A percentile compares a stretch with the other conserved stretches of the same genome.
Evolutionary conservation across 2,797 vertebrate genomes (phyloP).

Genomic region (Lophius americanus): DNA sequence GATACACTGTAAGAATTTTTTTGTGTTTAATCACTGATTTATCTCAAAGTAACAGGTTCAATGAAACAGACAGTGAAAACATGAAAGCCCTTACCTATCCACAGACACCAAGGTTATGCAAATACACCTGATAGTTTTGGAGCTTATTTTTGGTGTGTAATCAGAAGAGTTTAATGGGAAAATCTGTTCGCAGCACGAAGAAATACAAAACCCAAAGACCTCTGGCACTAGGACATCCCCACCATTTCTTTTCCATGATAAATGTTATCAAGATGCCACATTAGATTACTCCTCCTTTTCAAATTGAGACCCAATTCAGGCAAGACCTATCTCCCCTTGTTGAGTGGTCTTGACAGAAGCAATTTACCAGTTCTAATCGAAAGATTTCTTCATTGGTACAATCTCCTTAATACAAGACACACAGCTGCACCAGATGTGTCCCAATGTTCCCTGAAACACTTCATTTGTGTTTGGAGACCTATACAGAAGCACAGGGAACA

Average conservation of each 20-base stretch:
- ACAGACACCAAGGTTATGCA: too few species aligned
- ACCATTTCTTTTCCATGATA: constrained; percentile 47
- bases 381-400: constrained; percentile 71
- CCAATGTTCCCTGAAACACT: constrained; percentile 37
- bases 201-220: constrained; percentile 32
- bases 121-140: too few species aligned
- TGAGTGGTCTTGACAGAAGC: constrained; percentile 79
- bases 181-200: constrained; percentile 19
- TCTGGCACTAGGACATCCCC: constrained; percentile 27
- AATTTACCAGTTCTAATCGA: constrained; percentile 77
- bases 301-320: constrained; percentile 72
- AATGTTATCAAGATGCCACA: constrained; percentile 73
- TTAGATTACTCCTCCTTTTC: constrained; percentile 71
- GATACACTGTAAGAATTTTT: too few species aligned
- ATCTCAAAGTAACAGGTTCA: too few species aligned
- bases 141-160: too few species aligned
- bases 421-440: constrained; percentile 65
- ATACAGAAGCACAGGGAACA: constrained; percentile 17
- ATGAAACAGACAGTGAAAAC: too few species aligned
- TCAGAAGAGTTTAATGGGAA: too few species aligned
- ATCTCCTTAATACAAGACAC: constrained; percentile 62
- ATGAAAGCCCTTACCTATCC: too few species aligned
- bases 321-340: constrained; percentile 50
- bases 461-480: constrained; percentile 33
- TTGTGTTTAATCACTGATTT: too few species aligned